Evolutionary conservation across 2,797 vertebrate species (phyloP).

Genomic region (Amblyopsis hoosieri): DNA sequence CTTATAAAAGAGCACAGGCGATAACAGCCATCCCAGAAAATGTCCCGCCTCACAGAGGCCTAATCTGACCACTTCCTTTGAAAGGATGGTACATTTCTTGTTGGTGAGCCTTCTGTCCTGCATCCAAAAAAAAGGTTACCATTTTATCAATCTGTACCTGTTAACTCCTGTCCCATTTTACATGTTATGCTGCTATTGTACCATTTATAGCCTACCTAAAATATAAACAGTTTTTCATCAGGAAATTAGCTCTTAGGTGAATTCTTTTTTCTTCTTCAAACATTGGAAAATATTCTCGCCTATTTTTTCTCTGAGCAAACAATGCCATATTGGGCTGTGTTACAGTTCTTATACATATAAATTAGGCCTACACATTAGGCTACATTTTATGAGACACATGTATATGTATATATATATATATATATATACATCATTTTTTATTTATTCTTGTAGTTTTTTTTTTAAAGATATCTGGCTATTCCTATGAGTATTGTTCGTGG

Average conservation of each 20-base stretch:
- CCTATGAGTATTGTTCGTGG: too few relatives aligned
- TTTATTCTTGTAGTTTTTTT: too few relatives aligned
- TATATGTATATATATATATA: too few relatives aligned
- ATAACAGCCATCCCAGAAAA: conserved; percentile 53
- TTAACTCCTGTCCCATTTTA: conserved; percentile 19
- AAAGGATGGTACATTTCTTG: conserved; percentile 21
- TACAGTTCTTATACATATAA: too few relatives aligned
- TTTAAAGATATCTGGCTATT: too few relatives aligned
- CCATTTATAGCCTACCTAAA: conserved; percentile 21
- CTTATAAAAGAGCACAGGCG: conserved; percentile 37
- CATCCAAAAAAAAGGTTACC: conserved; percentile 12
- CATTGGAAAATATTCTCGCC: background rate
- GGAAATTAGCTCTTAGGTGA: conserved; percentile 24
- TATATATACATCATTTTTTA: too few relatives aligned
- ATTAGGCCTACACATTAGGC: too few relatives aligned
- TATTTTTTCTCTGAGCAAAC: background rate
- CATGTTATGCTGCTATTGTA: conserved; percentile 11
- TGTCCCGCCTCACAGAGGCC: conserved; percentile 36
- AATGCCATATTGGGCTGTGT: background rate
- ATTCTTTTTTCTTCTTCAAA: background rate
- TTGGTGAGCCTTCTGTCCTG: conserved; percentile 7
- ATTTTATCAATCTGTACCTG: conserved; percentile 10
- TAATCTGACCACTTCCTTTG: conserved; percentile 21
- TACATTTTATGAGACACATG: too few relatives aligned
- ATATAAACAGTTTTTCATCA: conserved; percentile 39